Conservation (phyloP, 2,888 invertebrate species). For the Tanytarsus gracilentus region DNA sequence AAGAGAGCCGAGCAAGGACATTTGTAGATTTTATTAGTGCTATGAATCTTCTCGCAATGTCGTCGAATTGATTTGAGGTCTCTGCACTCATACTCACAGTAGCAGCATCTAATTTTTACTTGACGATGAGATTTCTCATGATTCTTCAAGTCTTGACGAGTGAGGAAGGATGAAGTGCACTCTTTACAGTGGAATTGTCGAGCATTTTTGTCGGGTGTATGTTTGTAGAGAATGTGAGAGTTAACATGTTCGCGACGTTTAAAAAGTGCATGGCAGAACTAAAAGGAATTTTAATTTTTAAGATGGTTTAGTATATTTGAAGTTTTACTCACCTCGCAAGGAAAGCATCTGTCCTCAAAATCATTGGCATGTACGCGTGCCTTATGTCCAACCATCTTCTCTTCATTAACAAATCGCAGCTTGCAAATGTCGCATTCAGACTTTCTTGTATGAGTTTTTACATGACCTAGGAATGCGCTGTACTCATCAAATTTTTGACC, state of each 20-base stretch:
- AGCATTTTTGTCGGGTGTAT: neutral
- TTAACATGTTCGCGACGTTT: constrained; percentile 11
- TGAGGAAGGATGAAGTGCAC: constrained; percentile 7
- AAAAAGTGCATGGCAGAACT: constrained; percentile 4
- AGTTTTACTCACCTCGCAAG: neutral
- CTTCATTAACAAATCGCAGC: neutral
- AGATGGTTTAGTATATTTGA: neutral
- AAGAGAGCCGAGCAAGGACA: neutral
- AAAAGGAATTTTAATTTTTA: neutral
- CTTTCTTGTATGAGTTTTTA: constrained; percentile 8
- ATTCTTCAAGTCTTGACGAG: constrained; percentile 3
- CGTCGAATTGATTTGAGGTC: neutral
- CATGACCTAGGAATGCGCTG: neutral
- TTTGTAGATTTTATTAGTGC: constrained; percentile 1
- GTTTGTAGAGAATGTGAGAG: constrained; percentile 3
- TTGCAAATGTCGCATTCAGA: constrained; percentile 12
- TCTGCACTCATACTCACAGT: constrained; percentile 6
- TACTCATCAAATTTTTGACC: neutral
- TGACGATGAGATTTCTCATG: constrained; percentile 5
- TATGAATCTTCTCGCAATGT: neutral
- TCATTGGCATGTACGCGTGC: neutral
- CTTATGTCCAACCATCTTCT: neutral
- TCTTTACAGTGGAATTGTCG: neutral
- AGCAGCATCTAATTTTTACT: neutral
- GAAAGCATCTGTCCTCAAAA: neutral